These are phyloP conservation scores for Brachyopa scutellaris DNA, from an alignment of 2,888 invertebrate species.

Conservation along the genomic window DNA sequence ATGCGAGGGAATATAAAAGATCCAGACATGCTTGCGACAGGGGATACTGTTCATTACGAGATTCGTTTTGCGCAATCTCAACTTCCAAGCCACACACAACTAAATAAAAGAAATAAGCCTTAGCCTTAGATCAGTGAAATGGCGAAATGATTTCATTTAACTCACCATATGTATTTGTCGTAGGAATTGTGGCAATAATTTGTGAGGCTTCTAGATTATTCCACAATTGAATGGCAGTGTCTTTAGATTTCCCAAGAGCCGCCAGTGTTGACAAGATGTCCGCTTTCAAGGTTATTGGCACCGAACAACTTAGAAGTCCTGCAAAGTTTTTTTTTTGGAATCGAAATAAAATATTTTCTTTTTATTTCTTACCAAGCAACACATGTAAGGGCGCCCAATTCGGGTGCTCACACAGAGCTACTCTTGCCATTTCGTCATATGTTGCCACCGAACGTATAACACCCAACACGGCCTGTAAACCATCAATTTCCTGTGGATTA, in stretches of 20 bases:
- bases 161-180: constrained; percentile 83
- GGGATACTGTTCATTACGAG: constrained; percentile 94
- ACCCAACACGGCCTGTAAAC: constrained; percentile 90
- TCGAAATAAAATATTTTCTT: too few species aligned
- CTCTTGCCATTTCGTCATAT: constrained; percentile 90
- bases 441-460: constrained; percentile 90
- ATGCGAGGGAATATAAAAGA: constrained; percentile 88
- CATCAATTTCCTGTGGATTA: constrained; percentile 91
- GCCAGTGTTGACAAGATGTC: constrained; percentile 90
- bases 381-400: constrained; percentile 93
- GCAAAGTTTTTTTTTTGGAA: too few species aligned
- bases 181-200: constrained; percentile 87
- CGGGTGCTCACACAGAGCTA: constrained; percentile 92
- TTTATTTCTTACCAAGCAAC: constrained; percentile 84
- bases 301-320: constrained; percentile 92
- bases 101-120: constrained; percentile 42
- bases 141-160: too few species aligned
- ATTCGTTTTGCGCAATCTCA: constrained; percentile 96
- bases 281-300: constrained; percentile 93
- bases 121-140: too few species aligned
- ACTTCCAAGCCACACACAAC: constrained; percentile 85
- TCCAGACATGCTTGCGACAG: constrained; percentile 91
- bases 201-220: constrained; percentile 92
- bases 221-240: constrained; percentile 92
- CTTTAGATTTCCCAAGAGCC: constrained; percentile 89